phyloP scores from a whole-genome alignment of 2,888 invertebrate species.

The Watsonalla cultraria region DNA sequence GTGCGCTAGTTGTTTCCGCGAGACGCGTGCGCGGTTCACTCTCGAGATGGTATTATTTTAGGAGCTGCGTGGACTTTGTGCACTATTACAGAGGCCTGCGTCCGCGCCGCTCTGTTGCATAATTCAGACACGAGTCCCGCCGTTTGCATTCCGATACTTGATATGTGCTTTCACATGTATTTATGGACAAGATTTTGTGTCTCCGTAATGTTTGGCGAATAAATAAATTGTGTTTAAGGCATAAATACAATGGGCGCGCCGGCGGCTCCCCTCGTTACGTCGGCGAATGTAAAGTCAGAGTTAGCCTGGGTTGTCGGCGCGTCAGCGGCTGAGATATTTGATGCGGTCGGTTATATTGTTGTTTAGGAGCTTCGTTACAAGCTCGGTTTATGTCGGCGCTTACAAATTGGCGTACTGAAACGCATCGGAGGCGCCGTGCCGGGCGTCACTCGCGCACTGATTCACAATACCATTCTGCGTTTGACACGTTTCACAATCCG shows the following conservation, averaged over 20 bases:
- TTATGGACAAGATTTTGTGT: slow-evolving; percentile 79
- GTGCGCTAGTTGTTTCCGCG: slow-evolving; percentile 35
- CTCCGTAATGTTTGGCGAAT: slow-evolving; percentile 77
- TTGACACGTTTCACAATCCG: slow-evolving; percentile 39
- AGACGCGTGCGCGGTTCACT: slow-evolving; percentile 27
- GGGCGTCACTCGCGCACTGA: slow-evolving; percentile 43
- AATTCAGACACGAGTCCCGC: slow-evolving; percentile 74
- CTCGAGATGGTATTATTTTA: slow-evolving; percentile 57
- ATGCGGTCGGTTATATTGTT: slow-evolving; percentile 57
- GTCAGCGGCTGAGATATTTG: slow-evolving; percentile 70
- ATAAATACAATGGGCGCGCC: slow-evolving; percentile 75
- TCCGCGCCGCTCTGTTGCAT: slow-evolving; percentile 70
- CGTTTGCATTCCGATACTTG: slow-evolving; percentile 78
- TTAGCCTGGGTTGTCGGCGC: slow-evolving; percentile 64
- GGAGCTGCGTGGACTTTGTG: slow-evolving; percentile 59
- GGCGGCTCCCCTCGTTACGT: slow-evolving; percentile 75
- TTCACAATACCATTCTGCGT: slow-evolving; percentile 50
- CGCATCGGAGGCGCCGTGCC: slow-evolving; percentile 33
- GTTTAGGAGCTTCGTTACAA: slow-evolving; percentile 75
- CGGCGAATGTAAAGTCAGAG: slow-evolving; percentile 73
- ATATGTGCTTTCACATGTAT: slow-evolving; percentile 79
- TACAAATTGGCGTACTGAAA: slow-evolving; percentile 69
- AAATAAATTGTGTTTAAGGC: slow-evolving; percentile 75
- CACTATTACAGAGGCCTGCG: slow-evolving; percentile 65
- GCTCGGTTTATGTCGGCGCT: slow-evolving; percentile 65